Evolutionary conservation across 2,113 vertebrate genomes (phyloP).

Genomic region (Clinocottus analis): DNA sequence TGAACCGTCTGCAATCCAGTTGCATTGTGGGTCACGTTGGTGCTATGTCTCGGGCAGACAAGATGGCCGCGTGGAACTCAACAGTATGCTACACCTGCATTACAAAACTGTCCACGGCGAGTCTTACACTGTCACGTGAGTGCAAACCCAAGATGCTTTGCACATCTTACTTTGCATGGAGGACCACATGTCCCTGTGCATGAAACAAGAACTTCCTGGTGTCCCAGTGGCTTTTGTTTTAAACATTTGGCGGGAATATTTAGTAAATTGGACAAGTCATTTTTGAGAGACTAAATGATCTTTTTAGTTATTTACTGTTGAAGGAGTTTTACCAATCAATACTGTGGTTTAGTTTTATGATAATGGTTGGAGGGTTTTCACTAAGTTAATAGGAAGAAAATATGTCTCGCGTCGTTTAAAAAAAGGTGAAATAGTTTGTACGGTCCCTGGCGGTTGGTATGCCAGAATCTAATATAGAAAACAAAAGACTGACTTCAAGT

Average conservation of each 20-base stretch:
- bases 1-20: neutral
- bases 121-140: neutral
- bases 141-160: neutral
- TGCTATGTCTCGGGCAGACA: neutral
- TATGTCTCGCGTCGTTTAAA: neutral
- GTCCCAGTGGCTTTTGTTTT: too few species aligned
- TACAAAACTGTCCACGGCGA: neutral
- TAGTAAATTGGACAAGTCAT: neutral
- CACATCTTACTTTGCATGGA: neutral
- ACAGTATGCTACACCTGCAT: neutral
- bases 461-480: slow-evolving; percentile 6
- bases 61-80: neutral
- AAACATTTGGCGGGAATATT: neutral
- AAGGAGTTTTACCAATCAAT: neutral
- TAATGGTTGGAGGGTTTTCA: neutral
- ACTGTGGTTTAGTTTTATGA: neutral
- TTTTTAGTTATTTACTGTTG: neutral
- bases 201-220: too few species aligned
- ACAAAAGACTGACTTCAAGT: neutral
- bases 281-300: neutral
- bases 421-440: neutral
- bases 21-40: neutral
- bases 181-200: too few species aligned
- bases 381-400: neutral
- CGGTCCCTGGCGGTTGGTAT: neutral